A percentile compares a stretch with the other conserved stretches of the same genome.
Evolutionary conservation across 2,888 invertebrate species (phyloP).

Genomic region (Cheilosia vulpina): DNA sequence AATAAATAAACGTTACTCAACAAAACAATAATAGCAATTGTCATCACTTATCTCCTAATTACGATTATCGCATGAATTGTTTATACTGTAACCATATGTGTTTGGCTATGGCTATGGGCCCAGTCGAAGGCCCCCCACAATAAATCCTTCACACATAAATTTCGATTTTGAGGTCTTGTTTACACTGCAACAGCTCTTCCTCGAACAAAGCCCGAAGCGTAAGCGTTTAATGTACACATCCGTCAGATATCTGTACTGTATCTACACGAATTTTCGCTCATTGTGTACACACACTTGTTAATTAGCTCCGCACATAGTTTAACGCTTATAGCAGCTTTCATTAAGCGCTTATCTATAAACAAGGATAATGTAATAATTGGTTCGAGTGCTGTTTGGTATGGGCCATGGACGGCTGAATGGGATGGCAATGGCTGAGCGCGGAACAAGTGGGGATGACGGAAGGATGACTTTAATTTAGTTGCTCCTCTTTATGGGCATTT

Average conservation of each 20-base stretch:
- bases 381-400: slow-evolving; percentile 56
- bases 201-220: slow-evolving; percentile 73
- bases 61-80: slow-evolving; percentile 70
- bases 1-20: slow-evolving; percentile 56
- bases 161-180: slow-evolving; percentile 75
- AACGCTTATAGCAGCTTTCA: slow-evolving; percentile 76
- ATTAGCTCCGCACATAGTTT: slow-evolving; percentile 75
- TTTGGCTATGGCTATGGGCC: slow-evolving; percentile 35
- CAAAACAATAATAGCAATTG: slow-evolving; percentile 68
- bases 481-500: slow-evolving; percentile 62
- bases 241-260: slow-evolving; percentile 74
- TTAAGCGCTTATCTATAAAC: slow-evolving; percentile 76
- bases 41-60: slow-evolving; percentile 73
- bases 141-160: slow-evolving; percentile 70
- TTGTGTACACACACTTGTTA: slow-evolving; percentile 75
- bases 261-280: slow-evolving; percentile 74
- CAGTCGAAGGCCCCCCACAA: slow-evolving; percentile 44
- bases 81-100: slow-evolving; percentile 57
- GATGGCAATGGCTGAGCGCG: not conserved
- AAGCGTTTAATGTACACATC: slow-evolving; percentile 75
- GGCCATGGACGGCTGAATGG: slow-evolving; percentile 32
- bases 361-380: slow-evolving; percentile 76
- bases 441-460: not conserved
- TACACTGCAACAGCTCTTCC: slow-evolving; percentile 74
- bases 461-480: slow-evolving; percentile 66